phyloP scores from a whole-genome alignment of 2,797 vertebrate species.

The Serranus cabrilla region DNA sequence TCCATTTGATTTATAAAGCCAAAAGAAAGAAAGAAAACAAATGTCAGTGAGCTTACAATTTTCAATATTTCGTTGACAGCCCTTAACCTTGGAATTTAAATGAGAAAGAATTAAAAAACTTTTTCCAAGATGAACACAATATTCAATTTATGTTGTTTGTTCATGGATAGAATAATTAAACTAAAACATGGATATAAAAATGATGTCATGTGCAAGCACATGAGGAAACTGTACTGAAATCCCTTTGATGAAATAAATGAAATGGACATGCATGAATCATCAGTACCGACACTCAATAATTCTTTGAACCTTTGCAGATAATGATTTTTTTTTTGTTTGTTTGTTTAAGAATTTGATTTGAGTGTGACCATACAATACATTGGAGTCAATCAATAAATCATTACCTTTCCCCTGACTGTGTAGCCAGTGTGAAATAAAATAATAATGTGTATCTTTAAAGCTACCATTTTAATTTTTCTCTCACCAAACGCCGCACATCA shows the following conservation, averaged over 20 bases:
- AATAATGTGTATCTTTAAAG: slow-evolving; percentile 2
- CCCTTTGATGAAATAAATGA: neutral
- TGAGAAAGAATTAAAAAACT: neutral
- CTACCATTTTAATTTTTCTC: neutral
- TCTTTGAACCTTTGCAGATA: slow-evolving; percentile 2
- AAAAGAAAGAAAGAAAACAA: too few species aligned
- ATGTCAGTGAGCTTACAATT: neutral
- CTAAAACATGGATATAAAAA: neutral
- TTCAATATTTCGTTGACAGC: neutral
- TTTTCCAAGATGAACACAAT: neutral
- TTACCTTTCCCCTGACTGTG: slow-evolving; percentile 15
- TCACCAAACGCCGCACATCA: slow-evolving; percentile 6
- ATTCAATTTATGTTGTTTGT: neutral
- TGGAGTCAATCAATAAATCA: slow-evolving; percentile 40
- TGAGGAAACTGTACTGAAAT: neutral
- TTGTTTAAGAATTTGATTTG: slow-evolving; percentile 15
- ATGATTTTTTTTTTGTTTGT: neutral
- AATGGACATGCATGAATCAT: neutral
- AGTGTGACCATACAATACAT: slow-evolving; percentile 1
- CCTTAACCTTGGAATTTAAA: neutral
- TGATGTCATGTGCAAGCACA: neutral
- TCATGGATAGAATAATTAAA: neutral
- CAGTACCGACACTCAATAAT: neutral
- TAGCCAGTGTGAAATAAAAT: slow-evolving; percentile 12
- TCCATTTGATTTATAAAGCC: neutral